These are phyloP conservation scores for Hippopotamyrus pictus DNA, from an alignment of 2,797 vertebrate genomes.

Conservation along the genomic window DNA sequence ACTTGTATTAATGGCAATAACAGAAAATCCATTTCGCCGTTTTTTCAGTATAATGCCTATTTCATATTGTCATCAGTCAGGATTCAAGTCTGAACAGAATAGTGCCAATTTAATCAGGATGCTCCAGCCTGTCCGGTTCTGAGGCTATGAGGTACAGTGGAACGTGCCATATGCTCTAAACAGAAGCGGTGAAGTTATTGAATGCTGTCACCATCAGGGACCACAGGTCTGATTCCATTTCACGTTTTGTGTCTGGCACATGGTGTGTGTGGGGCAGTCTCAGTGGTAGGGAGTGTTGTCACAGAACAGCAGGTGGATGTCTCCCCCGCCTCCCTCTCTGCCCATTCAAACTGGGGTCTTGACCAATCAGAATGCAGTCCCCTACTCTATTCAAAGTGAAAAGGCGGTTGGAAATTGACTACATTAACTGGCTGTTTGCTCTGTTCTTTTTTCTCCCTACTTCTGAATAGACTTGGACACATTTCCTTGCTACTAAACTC, in stretches of 20 bases:
- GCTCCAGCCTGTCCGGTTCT: background rate
- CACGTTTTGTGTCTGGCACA: constrained; percentile 20
- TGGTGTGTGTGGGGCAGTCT: background rate
- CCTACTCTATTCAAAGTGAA: constrained; percentile 39
- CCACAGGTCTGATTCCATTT: background rate
- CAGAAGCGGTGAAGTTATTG: background rate
- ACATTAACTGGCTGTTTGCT: background rate
- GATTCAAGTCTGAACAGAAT: background rate
- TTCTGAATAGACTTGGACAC: background rate
- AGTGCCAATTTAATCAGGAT: background rate
- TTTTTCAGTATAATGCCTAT: background rate
- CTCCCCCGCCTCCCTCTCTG: constrained; percentile 11
- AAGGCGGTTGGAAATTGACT: constrained; percentile 38
- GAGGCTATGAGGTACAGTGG: background rate
- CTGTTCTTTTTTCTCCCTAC: background rate
- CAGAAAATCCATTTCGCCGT: background rate
- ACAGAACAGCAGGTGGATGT: constrained; percentile 32
- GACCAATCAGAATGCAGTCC: constrained; percentile 38
- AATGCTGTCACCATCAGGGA: background rate
- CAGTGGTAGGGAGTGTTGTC: constrained; percentile 7
- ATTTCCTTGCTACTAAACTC: background rate
- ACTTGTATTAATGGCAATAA: background rate
- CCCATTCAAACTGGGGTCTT: constrained; percentile 26
- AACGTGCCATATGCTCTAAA: background rate
- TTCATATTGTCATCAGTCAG: background rate